Base-by-base conservation (phyloP, 2,113 vertebrate species). In the Calyptommatus sinebrachiatus region DNA sequence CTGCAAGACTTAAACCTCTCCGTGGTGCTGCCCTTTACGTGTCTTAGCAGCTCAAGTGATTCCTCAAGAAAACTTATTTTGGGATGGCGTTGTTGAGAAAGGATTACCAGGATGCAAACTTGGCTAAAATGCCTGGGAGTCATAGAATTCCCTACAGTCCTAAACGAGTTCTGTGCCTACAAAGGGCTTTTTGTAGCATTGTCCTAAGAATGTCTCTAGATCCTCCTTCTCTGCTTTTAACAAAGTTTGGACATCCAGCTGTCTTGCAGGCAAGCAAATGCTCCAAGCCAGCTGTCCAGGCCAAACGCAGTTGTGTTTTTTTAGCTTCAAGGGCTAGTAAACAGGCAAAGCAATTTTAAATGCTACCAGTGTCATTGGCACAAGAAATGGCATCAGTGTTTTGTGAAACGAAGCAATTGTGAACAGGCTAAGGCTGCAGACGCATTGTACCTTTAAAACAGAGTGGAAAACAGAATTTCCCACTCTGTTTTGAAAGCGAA, bases 241-340 rank as follows among this genome's bases (percentile, higher is more conserved):
- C n/a, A 53, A 31, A 57, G 78, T 67, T 65, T 57, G 9, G 65
- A 60, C 84, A 80, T 73, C 84, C 80, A 85, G 57, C 41, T 76
- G 74, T 82, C 22, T 45, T 10, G 57, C 81, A 82, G 83, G 88
- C 77, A 84, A 81, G 79, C 89, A 87, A 65, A 82, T 89, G 91
- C 83, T 91, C 83, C 8, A 9, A 73, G 80, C 89, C 91, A 91
- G 88, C 93, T 95, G 93, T 91, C 84, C 60, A 77, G 88, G 89
- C 90, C 90, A 87, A 73, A 72, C 75, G n/a, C 80, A 48, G 84
- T 83, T 86, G 90, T 16, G 0, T 71, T 83, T 79, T 80, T 86
- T 78, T 81, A 69, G 81, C 75, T 76, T 22, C 1, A 4, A 22
- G 71, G 79, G 21, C 57, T 70, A 69, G 48, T 26, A 77, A 86